These are phyloP conservation scores for Himalopsyche anomala DNA, from an alignment of 2,888 invertebrate species.

Conservation along the genomic window DNA sequence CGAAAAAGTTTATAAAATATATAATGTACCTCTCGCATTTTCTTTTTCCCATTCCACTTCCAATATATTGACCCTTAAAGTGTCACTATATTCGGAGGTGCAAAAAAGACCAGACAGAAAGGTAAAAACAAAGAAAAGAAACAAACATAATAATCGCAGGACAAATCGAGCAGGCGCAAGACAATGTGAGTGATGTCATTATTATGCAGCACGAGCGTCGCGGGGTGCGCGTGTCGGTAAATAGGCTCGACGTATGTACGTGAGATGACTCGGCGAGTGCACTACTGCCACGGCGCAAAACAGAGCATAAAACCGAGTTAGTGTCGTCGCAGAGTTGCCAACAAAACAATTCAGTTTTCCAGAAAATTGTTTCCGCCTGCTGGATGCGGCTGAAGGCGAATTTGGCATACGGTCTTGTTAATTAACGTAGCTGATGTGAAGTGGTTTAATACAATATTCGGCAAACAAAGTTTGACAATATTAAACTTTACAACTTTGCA, in stretches of 20 bases:
- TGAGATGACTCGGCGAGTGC: slow-evolving; percentile 49
- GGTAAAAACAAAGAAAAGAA: slow-evolving; percentile 3
- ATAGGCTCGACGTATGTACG: slow-evolving; percentile 53
- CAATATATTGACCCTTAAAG: too few species aligned
- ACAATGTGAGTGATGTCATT: slow-evolving; percentile 53
- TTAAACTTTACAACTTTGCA: too few species aligned
- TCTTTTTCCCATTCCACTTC: too few species aligned
- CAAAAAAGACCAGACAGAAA: not conserved
- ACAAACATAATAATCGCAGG: slow-evolving; percentile 30
- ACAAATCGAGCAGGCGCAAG: slow-evolving; percentile 41
- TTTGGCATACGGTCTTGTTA: not conserved
- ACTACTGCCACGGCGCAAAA: slow-evolving; percentile 34
- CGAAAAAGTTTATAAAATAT: too few species aligned
- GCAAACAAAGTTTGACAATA: too few species aligned
- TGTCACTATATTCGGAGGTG: too few species aligned
- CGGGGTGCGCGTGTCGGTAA: slow-evolving; percentile 45
- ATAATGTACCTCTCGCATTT: too few species aligned
- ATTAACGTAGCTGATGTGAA: slow-evolving; percentile 12
- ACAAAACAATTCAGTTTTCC: slow-evolving; percentile 22
- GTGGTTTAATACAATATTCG: too few species aligned
- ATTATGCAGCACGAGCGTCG: slow-evolving; percentile 53
- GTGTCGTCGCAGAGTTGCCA: slow-evolving; percentile 1
- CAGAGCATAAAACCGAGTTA: slow-evolving; percentile 40
- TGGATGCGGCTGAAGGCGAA: not conserved
- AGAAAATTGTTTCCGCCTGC: slow-evolving; percentile 3